A percentile compares a stretch with the other conserved stretches of the same genome.
These are phyloP conservation scores for Chaetorhynchus papuensis DNA, from an alignment of 2,113 vertebrate species.

Conservation along the genomic window DNA sequence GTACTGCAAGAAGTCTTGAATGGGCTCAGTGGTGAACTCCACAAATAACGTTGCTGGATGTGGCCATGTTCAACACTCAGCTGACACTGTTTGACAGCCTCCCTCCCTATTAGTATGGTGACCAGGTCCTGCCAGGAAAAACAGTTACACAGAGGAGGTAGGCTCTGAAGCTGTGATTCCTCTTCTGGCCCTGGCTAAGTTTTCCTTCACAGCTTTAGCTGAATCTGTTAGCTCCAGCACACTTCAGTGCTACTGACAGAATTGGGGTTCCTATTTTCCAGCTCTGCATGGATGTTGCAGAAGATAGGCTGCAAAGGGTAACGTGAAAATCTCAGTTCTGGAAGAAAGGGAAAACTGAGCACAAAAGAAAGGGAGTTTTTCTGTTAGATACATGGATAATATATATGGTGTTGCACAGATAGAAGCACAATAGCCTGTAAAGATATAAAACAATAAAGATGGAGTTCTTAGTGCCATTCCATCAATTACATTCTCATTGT, in stretches of 20 bases:
- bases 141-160: not conserved
- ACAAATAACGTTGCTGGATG: rapidly evolving
- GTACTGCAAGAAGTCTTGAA: not conserved
- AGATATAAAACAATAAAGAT: not conserved
- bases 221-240: not conserved
- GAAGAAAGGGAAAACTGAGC: not conserved
- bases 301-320: not conserved
- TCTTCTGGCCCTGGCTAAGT: not conserved
- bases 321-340: not conserved
- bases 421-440: not conserved
- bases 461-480: not conserved
- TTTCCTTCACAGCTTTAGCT: not conserved
- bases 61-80: not conserved
- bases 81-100: not conserved
- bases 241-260: not conserved
- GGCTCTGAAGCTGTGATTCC: not conserved
- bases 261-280: not conserved
- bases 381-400: not conserved
- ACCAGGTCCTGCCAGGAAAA: not conserved
- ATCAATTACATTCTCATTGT: not conserved
- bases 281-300: not conserved
- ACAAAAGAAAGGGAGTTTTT: not conserved
- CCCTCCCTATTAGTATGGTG: rapidly evolving
- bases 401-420: not conserved
- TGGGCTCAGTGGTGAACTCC: not conserved